Percentiles rank a stretch among this genome's conserved stretches.
Evolutionary conservation across 1,140 invertebrate species (phyloP).

Genomic region (Drosophila athabasca): DNA sequence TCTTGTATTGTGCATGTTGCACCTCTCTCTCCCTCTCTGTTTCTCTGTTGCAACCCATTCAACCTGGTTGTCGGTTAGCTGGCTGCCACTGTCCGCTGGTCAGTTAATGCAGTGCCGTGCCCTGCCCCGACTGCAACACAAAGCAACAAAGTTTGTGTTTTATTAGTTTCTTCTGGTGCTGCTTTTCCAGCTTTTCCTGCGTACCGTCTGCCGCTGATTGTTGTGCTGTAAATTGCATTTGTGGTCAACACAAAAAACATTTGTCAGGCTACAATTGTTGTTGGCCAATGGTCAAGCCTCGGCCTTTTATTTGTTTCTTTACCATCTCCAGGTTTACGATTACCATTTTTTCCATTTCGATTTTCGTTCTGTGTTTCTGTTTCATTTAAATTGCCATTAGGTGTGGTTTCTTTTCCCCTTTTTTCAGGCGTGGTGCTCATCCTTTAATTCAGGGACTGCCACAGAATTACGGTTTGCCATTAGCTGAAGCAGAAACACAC

Average conservation of each 20-base stretch:
- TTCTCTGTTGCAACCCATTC: not conserved
- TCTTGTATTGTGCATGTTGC: conserved; percentile 7
- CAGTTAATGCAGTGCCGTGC: conserved; percentile 62
- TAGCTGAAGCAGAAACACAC: conserved; percentile 27
- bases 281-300: conserved; percentile 1
- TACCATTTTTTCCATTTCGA: conserved; percentile 19
- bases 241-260: conserved; percentile 61
- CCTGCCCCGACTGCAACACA: not conserved
- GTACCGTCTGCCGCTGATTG: conserved; percentile 55
- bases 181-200: conserved; percentile 35
- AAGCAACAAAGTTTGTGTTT: conserved; percentile 45
- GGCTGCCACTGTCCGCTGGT: conserved; percentile 20
- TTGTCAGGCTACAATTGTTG: conserved; percentile 5
- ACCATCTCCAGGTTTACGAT: not conserved
- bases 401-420: conserved; percentile 42
- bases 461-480: conserved; percentile 64
- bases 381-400: conserved; percentile 77
- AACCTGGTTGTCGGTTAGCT: not conserved
- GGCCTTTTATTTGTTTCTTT: conserved; percentile 21
- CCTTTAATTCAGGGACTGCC: conserved; percentile 46
- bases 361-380: conserved; percentile 38
- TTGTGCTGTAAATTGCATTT: conserved; percentile 77
- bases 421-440: conserved; percentile 11
- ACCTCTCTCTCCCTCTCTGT: not conserved
- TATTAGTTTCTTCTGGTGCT: conserved; percentile 60